Percentiles rank a stretch among this genome's conserved stretches.
phyloP scores from a whole-genome alignment of 2,113 vertebrate genomes.

The Puntigrus tetrazona region DNA sequence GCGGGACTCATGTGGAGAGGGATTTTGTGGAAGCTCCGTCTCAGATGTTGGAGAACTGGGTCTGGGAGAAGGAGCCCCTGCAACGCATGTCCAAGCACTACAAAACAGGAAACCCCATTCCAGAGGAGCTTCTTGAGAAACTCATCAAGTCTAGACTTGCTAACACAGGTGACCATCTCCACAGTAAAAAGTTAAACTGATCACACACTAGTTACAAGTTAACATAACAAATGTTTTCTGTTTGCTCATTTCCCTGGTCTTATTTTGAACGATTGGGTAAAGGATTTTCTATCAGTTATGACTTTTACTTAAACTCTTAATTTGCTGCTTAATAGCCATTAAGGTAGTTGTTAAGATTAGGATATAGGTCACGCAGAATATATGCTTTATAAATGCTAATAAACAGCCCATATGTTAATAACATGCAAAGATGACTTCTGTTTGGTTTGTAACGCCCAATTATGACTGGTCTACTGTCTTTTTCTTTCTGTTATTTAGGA shows the following conservation, averaged over 20 bases:
- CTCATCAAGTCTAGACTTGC: conserved; percentile 93
- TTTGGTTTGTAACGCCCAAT: neutral
- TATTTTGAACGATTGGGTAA: neutral
- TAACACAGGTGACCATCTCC: conserved; percentile 82
- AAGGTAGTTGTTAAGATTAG: too few relatives aligned
- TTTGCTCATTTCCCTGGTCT: neutral
- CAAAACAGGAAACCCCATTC: conserved; percentile 79
- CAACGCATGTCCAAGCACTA: conserved; percentile 92
- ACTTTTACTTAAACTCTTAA: too few relatives aligned
- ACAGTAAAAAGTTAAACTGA: neutral
- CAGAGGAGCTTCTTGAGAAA: conserved; percentile 86
- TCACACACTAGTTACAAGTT: neutral
- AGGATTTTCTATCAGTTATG: too few relatives aligned
- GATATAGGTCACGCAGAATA: too few relatives aligned
- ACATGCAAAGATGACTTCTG: neutral
- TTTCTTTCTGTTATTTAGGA: conserved; percentile 69
- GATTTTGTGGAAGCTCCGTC: conserved; percentile 97
- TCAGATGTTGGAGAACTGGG: conserved; percentile 99
- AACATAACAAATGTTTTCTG: neutral
- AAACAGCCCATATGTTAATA: too few relatives aligned
- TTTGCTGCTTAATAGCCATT: too few relatives aligned
- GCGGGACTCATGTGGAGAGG: conserved; percentile 92
- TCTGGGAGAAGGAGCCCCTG: conserved; percentile 94
- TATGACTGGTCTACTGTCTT: neutral
- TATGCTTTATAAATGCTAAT: too few relatives aligned